phyloP scores from a whole-genome alignment of 2,797 vertebrate species.

The Gambusia yucatana region DNA sequence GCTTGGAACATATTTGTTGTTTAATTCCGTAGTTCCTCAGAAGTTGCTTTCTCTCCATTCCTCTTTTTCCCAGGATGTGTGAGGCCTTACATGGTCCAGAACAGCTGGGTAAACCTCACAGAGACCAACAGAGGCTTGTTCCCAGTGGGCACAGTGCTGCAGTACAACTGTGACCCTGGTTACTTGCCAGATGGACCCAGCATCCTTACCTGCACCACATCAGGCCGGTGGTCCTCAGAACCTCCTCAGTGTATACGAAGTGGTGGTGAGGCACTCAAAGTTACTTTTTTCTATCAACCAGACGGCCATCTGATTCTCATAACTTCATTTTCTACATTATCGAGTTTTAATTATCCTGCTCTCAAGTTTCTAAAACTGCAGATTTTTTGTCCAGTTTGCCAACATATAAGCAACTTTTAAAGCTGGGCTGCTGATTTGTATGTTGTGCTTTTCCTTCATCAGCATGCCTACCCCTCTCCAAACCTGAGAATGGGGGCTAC shows the following conservation, averaged over 20 bases:
- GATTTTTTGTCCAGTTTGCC: background rate
- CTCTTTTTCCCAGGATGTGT: conserved; percentile 72
- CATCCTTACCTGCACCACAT: conserved; percentile 76
- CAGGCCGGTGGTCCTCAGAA: conserved; percentile 79
- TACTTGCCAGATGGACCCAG: conserved; percentile 80
- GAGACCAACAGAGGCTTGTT: conserved; percentile 81
- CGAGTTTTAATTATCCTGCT: background rate
- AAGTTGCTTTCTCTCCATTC: background rate
- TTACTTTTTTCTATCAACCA: background rate
- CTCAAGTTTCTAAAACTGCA: background rate
- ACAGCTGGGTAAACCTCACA: conserved; percentile 84
- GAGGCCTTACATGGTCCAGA: conserved; percentile 80
- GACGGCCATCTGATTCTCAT: background rate
- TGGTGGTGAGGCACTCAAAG: conserved; percentile 66
- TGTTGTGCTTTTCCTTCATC: conserved; percentile 21
- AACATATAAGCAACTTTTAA: background rate
- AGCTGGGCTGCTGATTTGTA: background rate
- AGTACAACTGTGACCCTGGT: conserved; percentile 83
- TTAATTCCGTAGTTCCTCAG: background rate
- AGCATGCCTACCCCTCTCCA: conserved; percentile 90
- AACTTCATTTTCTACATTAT: background rate
- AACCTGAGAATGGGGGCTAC: conserved; percentile 93
- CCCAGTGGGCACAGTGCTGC: conserved; percentile 80
- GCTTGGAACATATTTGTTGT: background rate
- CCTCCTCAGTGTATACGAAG: conserved; percentile 79